Evolutionary conservation across 37 sponge, comb jelly and placozoan genomes (phyloP).

Genomic region (Halichondria panicea): DNA sequence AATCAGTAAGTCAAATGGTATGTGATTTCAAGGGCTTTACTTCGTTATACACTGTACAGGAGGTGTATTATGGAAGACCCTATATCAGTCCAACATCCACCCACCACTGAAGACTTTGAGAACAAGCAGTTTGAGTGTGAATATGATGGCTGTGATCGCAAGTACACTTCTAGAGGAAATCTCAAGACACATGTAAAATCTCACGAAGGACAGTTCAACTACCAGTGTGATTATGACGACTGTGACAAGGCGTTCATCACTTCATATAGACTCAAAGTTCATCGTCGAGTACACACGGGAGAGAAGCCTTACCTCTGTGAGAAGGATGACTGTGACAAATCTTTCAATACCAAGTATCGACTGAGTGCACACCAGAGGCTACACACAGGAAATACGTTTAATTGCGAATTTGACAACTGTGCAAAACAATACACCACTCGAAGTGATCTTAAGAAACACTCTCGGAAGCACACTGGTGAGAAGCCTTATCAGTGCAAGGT

Average conservation of each 20-base stretch:
- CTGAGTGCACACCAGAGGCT: conserved; percentile 80
- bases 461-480: conserved; percentile 78
- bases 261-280: conserved; percentile 80
- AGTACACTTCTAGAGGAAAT: conserved; percentile 70
- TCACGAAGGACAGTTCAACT: conserved; percentile 70
- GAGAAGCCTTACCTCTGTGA: conserved; percentile 80
- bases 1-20: too few relatives aligned
- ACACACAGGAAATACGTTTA: conserved; percentile 87
- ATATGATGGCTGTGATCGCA: conserved; percentile 75
- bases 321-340: conserved; percentile 62
- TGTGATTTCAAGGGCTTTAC: too few relatives aligned
- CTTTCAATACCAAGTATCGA: conserved; percentile 80
- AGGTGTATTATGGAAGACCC: too few relatives aligned
- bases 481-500: conserved; percentile 67
- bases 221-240: conserved; percentile 64
- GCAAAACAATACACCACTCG: conserved; percentile 80
- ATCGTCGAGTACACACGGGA: conserved; percentile 80
- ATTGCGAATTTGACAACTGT: conserved; percentile 65
- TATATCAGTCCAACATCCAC: too few relatives aligned
- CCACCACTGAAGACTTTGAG: too few relatives aligned
- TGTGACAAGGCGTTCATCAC: conserved; percentile 89
- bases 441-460: conserved; percentile 86
- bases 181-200: conserved; percentile 77
- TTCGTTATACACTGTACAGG: too few relatives aligned
- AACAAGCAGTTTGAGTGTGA: conserved; percentile 61